Evolutionary conservation across 2,797 vertebrate genomes (phyloP), one percentile per base, ranked within the genome.

Genomic region (Trematomus bernacchii): DNA sequence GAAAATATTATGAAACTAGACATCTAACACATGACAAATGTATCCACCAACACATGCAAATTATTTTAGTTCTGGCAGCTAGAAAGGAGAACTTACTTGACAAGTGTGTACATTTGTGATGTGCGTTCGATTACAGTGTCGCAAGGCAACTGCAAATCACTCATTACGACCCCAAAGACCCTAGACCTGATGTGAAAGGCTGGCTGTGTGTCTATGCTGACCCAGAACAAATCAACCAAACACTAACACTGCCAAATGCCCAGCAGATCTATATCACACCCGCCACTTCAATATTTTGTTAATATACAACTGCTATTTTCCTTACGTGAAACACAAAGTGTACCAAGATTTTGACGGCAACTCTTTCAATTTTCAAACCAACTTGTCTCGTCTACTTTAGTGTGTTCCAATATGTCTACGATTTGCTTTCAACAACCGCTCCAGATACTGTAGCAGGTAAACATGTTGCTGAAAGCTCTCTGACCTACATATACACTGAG

Each of bases 401-500:
- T 53, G 37, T 42, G 67, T 55, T 64, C 42, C 33, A 63, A 21
- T 9, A 70, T 52, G 19, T 52, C 61, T 0, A 2, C 53, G 13
- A 51, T 61, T 52, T 44, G 10, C 51, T 51, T 69, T 27, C 53
- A 54, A 53, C 16, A 50, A 9, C 21, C 19, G 46, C 60, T 27
- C 14, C 44, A 63, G 48, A 73, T 9, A 37, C 33, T 37, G 33
- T 9, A 13, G 3, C 21, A 42, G 40, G 54, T 21, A 46, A 73
- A 61, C 15, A 16, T 62, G 46, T 68, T 44, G 15, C 71, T 53
- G 40, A 51, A 18, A 21, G 30, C 54, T 13, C 43, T 66, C 47
- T 72, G 33, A 73, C 64, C 59, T 62, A 71, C 6, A 72, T 72
- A 62, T 40, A 54, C 62, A n/a, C 3, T 51, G 47, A 33, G 60